Evolutionary conservation across 2,888 invertebrate genomes (phyloP).

Genomic region (Frankliniella intonsa): DNA sequence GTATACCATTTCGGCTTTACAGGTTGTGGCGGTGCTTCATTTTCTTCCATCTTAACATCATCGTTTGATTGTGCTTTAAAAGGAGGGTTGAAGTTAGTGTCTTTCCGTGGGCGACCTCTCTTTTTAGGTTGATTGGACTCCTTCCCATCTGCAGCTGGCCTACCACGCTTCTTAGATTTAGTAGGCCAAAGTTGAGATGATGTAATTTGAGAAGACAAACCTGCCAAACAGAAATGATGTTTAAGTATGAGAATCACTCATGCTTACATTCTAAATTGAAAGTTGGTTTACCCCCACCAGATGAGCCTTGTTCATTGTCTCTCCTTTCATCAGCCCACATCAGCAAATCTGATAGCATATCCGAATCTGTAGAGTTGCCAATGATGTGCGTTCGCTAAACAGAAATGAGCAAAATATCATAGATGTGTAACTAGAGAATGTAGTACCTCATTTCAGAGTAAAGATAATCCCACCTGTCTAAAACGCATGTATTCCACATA

Average conservation of each 20-base stretch:
- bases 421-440: neutral
- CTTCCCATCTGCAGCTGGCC: neutral
- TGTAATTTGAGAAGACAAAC: neutral
- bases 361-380: neutral
- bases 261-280: neutral
- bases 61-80: neutral
- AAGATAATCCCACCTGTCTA: neutral
- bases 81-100: neutral
- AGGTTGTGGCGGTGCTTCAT: neutral
- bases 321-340: slow-evolving; percentile 6
- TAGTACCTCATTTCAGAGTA: neutral
- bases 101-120: neutral
- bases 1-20: neutral
- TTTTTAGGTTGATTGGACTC: neutral
- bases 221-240: neutral
- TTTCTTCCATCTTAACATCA: neutral
- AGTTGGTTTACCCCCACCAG: neutral
- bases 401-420: neutral
- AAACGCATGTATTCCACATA: neutral
- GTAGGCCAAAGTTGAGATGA: neutral
- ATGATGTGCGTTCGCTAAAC: neutral
- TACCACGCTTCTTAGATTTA: neutral
- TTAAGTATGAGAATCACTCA: neutral
- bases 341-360: neutral
- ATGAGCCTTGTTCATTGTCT: neutral